Conservation (phyloP, 2,113 vertebrate species). For the Nematolebias whitei region DNA sequence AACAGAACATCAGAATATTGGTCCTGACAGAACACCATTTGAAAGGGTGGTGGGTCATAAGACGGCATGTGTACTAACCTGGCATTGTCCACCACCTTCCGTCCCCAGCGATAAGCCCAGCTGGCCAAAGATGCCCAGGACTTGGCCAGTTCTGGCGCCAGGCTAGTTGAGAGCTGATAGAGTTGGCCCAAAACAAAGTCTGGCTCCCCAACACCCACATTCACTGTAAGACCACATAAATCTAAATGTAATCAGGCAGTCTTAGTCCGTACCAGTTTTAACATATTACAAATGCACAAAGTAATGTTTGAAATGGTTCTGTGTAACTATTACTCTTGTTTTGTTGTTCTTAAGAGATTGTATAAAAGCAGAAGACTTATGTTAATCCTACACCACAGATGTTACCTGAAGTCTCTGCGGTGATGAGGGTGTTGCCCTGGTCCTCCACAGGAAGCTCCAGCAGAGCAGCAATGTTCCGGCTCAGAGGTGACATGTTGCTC, state of each 20-base stretch:
- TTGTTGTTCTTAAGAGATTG: no score
- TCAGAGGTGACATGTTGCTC: constrained; percentile 82
- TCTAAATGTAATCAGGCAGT: not conserved
- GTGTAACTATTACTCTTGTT: no score
- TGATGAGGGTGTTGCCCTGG: constrained; percentile 86
- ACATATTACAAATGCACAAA: no score
- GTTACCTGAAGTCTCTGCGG: constrained; percentile 92
- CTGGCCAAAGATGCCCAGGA: constrained; percentile 97
- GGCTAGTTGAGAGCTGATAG: constrained; percentile 92
- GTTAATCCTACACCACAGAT: rapidly evolving
- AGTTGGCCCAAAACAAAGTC: constrained; percentile 96
- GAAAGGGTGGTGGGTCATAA: not conserved
- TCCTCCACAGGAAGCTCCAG: constrained; percentile 89
- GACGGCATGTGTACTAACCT: constrained; percentile 85
- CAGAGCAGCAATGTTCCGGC: constrained; percentile 87
- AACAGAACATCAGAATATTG: not conserved
- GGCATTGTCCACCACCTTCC: constrained; percentile 98
- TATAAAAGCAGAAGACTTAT: no score
- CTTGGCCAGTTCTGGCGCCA: constrained; percentile 96
- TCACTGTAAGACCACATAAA: constrained; percentile 77
- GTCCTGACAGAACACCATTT: not conserved
- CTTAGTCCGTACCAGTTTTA: not conserved
- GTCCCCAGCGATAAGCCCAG: constrained; percentile 98
- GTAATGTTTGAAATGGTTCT: no score
- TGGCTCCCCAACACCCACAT: constrained; percentile 94